These are phyloP conservation scores for Meteorus sp. DNA, from an alignment of 1,140 invertebrate genomes.

Conservation along the genomic window DNA sequence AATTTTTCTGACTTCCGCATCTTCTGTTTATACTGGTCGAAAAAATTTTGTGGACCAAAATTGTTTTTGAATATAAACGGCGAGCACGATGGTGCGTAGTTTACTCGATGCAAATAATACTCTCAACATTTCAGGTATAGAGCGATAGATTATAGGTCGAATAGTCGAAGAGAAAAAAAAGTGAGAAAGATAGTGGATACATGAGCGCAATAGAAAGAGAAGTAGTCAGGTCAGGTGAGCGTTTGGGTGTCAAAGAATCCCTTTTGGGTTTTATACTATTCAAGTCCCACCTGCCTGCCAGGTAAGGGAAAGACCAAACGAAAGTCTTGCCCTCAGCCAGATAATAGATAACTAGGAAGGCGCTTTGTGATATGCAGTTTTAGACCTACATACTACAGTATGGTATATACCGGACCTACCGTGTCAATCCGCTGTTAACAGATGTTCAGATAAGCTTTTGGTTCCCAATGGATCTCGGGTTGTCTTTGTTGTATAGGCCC, in stretches of 20 bases:
- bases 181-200: no score
- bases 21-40: no score
- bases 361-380: conserved; percentile 46
- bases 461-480: conserved; percentile 45
- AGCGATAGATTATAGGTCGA: neutral
- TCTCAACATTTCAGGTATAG: conserved; percentile 35
- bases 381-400: no score
- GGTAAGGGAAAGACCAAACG: conserved; percentile 43
- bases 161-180: conserved; percentile 5
- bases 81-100: conserved; percentile 32
- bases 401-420: conserved; percentile 36
- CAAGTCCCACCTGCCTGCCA: conserved; percentile 52
- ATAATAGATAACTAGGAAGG: conserved; percentile 55
- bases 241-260: conserved; percentile 42
- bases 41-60: no score
- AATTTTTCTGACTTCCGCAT: no score
- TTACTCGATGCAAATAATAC: conserved; percentile 43
- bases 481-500: conserved; percentile 34
- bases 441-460: conserved; percentile 51
- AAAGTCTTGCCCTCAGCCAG: conserved; percentile 33
- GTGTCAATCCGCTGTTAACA: conserved; percentile 54
- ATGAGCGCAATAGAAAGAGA: no score
- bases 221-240: conserved; percentile 47
- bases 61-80: no score
- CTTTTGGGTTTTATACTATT: conserved; percentile 42